Percentiles rank a stretch among this genome's conserved stretches.
Conservation (phyloP, 2,113 vertebrate genomes). For the Hipposideros armiger region DNA sequence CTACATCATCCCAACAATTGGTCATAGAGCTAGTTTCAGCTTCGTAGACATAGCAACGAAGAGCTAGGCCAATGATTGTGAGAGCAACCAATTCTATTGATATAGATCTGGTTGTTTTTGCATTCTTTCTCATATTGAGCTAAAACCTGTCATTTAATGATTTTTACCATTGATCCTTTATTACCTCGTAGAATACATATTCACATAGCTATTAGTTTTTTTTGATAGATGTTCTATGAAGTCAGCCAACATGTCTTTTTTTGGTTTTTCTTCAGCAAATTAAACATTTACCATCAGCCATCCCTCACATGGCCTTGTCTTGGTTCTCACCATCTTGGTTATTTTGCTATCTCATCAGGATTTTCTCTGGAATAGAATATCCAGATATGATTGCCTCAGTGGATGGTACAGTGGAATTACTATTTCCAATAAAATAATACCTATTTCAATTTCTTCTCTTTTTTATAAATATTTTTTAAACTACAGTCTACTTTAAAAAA, state of each 20-base stretch:
- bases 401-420: background rate
- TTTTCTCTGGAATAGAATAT: conserved; percentile 15
- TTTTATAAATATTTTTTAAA: conserved; percentile 53
- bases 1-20: background rate
- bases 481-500: background rate
- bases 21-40: background rate
- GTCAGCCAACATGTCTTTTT: background rate
- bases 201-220: background rate
- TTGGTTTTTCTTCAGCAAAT: conserved; percentile 14
- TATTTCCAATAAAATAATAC: background rate
- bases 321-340: background rate
- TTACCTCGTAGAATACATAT: background rate
- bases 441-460: background rate
- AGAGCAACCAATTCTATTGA: background rate
- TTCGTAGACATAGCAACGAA: background rate
- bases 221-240: background rate
- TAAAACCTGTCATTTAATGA: background rate
- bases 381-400: background rate
- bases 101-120: background rate
- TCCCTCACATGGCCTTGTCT: background rate
- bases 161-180: background rate
- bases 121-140: background rate
- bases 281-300: background rate
- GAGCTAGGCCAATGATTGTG: background rate
- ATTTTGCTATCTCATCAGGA: background rate